Evolutionary conservation across 92 coral and sea anemone genomes (phyloP).

Genomic region (Heliopora coerulea): DNA sequence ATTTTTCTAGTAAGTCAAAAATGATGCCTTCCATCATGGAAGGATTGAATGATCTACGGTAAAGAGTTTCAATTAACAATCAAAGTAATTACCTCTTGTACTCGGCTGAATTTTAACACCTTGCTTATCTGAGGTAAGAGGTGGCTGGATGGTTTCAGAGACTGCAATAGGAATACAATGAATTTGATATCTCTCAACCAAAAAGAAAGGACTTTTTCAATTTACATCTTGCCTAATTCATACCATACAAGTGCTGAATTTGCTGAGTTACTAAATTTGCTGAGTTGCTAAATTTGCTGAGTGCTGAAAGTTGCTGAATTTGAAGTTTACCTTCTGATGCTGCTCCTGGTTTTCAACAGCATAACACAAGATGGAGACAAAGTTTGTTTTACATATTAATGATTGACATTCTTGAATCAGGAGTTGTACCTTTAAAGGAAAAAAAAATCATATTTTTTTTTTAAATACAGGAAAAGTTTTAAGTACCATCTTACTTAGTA

Average conservation of each 20-base stretch:
- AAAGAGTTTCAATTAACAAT: neutral
- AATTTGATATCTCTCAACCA: too few relatives aligned
- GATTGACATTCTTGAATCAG: conserved; percentile 90
- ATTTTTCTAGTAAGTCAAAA: too few relatives aligned
- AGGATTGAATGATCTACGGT: neutral
- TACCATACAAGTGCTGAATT: too few relatives aligned
- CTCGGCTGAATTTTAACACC: conserved; percentile 81
- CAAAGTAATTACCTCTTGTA: conserved; percentile 76
- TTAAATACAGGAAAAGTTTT: too few relatives aligned
- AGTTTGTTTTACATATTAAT: conserved; percentile 86
- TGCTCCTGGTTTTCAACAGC: conserved; percentile 98
- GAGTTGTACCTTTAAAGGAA: conserved; percentile 67
- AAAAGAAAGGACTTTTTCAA: too few relatives aligned
- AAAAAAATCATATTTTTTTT: neutral
- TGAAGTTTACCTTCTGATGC: conserved; percentile 60
- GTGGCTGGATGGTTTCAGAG: conserved; percentile 83
- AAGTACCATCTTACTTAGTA: too few relatives aligned
- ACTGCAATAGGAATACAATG: conserved; percentile 24
- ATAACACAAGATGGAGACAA: conserved; percentile 86
- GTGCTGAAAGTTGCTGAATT: too few relatives aligned
- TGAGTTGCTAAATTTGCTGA: too few relatives aligned
- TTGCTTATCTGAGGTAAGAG: conserved; percentile 86
- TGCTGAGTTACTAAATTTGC: too few relatives aligned
- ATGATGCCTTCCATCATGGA: too few relatives aligned
- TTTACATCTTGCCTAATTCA: too few relatives aligned